Conservation (phyloP, 30 jellyfish, hydroid and myxozoan species). For the Turritopsis dohrnii region DNA sequence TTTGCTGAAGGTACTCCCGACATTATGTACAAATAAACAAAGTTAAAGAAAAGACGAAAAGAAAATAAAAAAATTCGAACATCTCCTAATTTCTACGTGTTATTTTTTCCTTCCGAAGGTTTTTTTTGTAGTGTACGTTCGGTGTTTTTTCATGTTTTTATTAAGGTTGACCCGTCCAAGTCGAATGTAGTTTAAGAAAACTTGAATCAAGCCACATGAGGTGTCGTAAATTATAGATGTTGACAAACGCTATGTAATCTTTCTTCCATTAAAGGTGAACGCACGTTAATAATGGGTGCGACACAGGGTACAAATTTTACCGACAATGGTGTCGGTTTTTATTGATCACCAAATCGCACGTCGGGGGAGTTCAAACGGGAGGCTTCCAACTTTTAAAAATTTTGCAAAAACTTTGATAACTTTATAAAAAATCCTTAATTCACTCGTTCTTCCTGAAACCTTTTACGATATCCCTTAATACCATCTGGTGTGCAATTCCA, state of each 20-base stretch:
- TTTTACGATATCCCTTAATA: too few species aligned
- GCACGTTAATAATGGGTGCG: not conserved
- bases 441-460: too few species aligned
- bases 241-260: not conserved
- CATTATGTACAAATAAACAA: slow-evolving; percentile 5
- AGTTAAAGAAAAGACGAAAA: not conserved
- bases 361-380: too few species aligned
- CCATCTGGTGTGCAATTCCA: too few species aligned
- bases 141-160: not conserved
- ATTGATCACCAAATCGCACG: not conserved
- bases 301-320: not conserved
- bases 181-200: not conserved
- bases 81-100: not conserved
- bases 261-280: not conserved
- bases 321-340: not conserved
- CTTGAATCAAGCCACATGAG: not conserved
- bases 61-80: not conserved
- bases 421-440: too few species aligned
- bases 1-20: not conserved
- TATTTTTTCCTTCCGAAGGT: slow-evolving; percentile 3
- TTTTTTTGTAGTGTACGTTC: not conserved
- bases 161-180: not conserved
- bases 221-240: not conserved
- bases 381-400: too few species aligned
- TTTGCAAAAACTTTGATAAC: too few species aligned